Evolutionary conservation across 2,113 vertebrate genomes (phyloP), one percentile per base, ranked within the genome.

Genomic region (Psophia crepitans): DNA sequence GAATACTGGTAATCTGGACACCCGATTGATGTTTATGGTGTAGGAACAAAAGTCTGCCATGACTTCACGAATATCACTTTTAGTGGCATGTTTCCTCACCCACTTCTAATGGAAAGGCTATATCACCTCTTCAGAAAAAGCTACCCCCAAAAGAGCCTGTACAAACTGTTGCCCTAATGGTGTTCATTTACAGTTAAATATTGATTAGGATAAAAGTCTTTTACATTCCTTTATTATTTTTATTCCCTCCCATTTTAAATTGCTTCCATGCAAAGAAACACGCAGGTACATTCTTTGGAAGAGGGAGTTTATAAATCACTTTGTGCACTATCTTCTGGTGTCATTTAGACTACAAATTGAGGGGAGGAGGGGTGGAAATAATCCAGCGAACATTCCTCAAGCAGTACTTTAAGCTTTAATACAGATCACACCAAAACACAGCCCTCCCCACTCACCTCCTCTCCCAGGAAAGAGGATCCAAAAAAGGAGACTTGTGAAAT

Each of bases 331-430:
- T 18, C 32, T 75, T 75, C n/a, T 75, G 7, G 9, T 17, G 19
- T 66, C 35, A 44, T 56, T 83, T 56, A 61, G 44, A 51, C 6
- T 14, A 32, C 9, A 64, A 64, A 8, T 0, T 39, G 39, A 8
- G 14, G 3, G 5, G 8, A n/a, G n/a, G n/a, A n/a, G n/a, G n/a
- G n/a, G n/a, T n/a, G 11, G 4, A 9, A 2, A 27, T 12, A 20
- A 39, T 20, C 4, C 32, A 76, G 35, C 2, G 2, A 27, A 57
- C 61, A 53, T 27, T 53, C 32, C 32, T 60, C 28, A 92, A 89
- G n/a, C 9, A 54, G 21, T 71, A 48, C 37, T 85, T 85, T 33
- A 84, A 89, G 23, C 9, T 80, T 84, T 54, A 76, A 54, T 41
- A 63, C 28, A 78, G 46, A 68, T 6, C 28, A 73, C 14, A 66